Conservation (phyloP, 2,113 vertebrate species). For the Spilogale gracilis region DNA sequence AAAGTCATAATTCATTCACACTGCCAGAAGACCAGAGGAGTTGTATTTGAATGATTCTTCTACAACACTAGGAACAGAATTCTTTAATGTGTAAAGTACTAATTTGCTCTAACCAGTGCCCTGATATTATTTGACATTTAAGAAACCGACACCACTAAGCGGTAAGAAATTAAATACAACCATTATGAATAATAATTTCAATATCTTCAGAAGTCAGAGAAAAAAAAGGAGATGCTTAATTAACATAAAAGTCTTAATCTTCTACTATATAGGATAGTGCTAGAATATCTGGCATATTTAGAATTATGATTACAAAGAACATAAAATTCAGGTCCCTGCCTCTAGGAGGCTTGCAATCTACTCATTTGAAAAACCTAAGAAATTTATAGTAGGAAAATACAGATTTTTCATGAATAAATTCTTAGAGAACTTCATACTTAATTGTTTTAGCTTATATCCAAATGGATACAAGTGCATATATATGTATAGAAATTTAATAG, state of each 20-base stretch:
- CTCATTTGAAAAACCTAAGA: not conserved
- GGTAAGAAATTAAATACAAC: not conserved
- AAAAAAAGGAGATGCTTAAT: not conserved
- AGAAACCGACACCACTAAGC: not conserved
- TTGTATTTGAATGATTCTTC: not conserved
- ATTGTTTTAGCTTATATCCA: not conserved
- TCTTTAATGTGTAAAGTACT: not conserved
- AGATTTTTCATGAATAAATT: not conserved
- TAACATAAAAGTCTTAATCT: not conserved
- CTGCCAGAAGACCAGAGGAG: not conserved
- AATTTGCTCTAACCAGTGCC: not conserved
- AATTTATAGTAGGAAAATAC: not conserved
- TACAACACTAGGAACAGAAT: not conserved
- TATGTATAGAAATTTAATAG: not conserved
- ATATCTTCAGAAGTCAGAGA: not conserved
- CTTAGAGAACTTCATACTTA: not conserved
- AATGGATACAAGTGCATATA: not conserved
- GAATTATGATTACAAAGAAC: not conserved
- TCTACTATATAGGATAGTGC: not conserved
- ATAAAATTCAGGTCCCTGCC: not conserved
- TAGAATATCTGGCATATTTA: not conserved
- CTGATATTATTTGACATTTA: not conserved
- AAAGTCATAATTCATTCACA: not conserved
- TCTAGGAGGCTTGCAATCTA: constrained; percentile 7
- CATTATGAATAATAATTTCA: not conserved